These are phyloP conservation scores for Cotesia vestalis DNA, from an alignment of 1,140 invertebrate species.

Conservation along the genomic window DNA sequence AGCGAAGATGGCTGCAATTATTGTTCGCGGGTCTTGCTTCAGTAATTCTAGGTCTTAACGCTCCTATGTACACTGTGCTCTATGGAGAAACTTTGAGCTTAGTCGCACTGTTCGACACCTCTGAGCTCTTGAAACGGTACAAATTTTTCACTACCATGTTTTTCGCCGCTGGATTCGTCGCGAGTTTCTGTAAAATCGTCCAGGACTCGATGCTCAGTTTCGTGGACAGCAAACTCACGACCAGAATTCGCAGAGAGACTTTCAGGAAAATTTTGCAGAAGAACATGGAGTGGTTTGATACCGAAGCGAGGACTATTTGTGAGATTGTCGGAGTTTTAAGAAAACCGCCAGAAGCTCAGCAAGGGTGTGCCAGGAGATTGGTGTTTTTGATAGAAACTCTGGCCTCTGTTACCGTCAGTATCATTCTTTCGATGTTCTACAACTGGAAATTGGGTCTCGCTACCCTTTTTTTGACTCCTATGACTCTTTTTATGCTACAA, in stretches of 20 bases:
- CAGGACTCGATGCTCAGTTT: conserved; percentile 21
- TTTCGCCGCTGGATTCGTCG: conserved; percentile 23
- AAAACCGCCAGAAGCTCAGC: background rate
- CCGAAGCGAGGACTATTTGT: conserved; percentile 1
- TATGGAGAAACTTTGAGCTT: conserved; percentile 19
- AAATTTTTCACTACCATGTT: conserved; percentile 12
- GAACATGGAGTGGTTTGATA: conserved; percentile 31
- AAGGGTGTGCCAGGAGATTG: conserved; percentile 9
- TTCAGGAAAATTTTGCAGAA: conserved; percentile 23
- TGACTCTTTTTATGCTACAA: background rate
- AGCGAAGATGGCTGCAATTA: background rate
- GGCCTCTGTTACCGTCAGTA: conserved; percentile 20
- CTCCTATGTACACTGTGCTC: conserved; percentile 6
- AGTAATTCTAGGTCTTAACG: background rate
- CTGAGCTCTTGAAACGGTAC: background rate
- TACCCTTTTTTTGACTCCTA: conserved; percentile 19
- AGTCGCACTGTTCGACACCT: background rate
- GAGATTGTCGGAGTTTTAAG: conserved; percentile 5
- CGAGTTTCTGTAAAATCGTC: conserved; percentile 20
- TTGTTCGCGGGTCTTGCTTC: background rate
- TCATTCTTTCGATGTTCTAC: conserved; percentile 19
- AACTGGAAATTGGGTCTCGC: conserved; percentile 28
- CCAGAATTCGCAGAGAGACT: conserved; percentile 16
- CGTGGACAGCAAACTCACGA: conserved; percentile 19
- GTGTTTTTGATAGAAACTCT: conserved; percentile 21